A percentile compares a stretch with the other conserved stretches of the same genome.
Conservation (phyloP, 2,797 vertebrate genomes). For the Poeciliopsis paucimaculata region DNA sequence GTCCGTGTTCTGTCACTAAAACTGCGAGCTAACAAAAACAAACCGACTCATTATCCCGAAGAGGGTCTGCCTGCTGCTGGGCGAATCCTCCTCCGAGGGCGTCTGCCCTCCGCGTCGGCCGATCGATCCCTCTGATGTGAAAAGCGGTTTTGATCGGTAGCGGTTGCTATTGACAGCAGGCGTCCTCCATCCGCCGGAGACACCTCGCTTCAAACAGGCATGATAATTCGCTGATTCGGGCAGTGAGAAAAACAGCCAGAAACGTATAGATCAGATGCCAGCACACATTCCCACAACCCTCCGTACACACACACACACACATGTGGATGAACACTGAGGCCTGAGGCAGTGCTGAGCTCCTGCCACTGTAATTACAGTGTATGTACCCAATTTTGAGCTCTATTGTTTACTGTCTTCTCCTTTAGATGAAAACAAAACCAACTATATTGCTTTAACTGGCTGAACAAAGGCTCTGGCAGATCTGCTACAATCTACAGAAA, state of each 20-base stretch:
- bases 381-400: slow-evolving; percentile 58
- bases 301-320: not conserved
- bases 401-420: slow-evolving; percentile 53
- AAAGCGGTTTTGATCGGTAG: slow-evolving; percentile 67
- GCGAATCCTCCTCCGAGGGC: slow-evolving; percentile 35
- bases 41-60: slow-evolving; percentile 44
- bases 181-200: slow-evolving; percentile 34
- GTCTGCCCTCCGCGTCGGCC: slow-evolving; percentile 33
- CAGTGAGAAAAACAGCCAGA: slow-evolving; percentile 43
- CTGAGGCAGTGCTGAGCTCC: slow-evolving; percentile 34
- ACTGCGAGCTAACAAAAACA: slow-evolving; percentile 31
- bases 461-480: slow-evolving; percentile 20
- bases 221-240: slow-evolving; percentile 42
- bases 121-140: slow-evolving; percentile 68
- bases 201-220: slow-evolving; percentile 37
- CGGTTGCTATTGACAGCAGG: slow-evolving; percentile 58
- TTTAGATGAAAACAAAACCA: slow-evolving; percentile 42
- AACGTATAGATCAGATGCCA: slow-evolving; percentile 41
- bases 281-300: not conserved
- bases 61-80: slow-evolving; percentile 21
- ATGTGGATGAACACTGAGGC: slow-evolving; percentile 25
- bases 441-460: slow-evolving; percentile 16
- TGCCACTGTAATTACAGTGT: slow-evolving; percentile 55
- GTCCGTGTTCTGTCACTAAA: slow-evolving; percentile 17
- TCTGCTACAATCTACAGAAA: slow-evolving; percentile 3